A percentile compares a stretch with the other conserved stretches of the same genome.
Conservation (phyloP, 2,797 vertebrate species). For the Melanotaenia nigrans region DNA sequence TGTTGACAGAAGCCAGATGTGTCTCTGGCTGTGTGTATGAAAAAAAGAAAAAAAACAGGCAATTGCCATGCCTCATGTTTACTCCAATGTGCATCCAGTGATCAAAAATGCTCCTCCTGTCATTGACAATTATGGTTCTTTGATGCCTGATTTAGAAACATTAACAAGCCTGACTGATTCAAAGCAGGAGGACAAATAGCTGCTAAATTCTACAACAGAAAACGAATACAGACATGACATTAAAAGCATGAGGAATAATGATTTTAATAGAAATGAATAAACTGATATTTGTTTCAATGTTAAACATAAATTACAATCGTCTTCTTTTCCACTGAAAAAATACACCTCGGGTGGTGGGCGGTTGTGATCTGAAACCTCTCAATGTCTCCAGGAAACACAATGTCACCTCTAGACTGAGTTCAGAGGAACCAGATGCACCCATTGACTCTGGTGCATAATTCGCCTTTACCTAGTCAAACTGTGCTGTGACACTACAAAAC, state of each 20-base stretch:
- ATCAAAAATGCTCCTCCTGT: not conserved
- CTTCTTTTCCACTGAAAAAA: not conserved
- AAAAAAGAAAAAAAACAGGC: not conserved
- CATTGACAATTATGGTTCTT: not conserved
- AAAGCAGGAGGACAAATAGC: not conserved
- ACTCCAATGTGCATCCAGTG: not conserved
- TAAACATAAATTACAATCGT: not conserved
- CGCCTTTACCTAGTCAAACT: not conserved
- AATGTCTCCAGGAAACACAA: not conserved
- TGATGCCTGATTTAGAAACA: constrained; percentile 9
- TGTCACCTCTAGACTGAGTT: not conserved
- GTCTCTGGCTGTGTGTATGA: constrained; percentile 4
- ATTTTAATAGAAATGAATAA: not conserved
- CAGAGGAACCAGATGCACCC: not conserved
- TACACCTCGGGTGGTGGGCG: not conserved
- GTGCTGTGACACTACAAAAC: not conserved
- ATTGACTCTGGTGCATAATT: not conserved
- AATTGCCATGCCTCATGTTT: constrained; percentile 3
- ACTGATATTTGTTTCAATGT: not conserved
- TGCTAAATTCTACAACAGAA: not conserved
- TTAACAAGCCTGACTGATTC: not conserved
- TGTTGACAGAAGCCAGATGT: constrained; percentile 42
- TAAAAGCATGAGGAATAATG: not conserved
- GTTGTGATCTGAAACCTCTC: not conserved
- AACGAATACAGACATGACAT: not conserved